phyloP scores from a whole-genome alignment of 2,113 vertebrate species.

The Nothocercus nigrocapillus region DNA sequence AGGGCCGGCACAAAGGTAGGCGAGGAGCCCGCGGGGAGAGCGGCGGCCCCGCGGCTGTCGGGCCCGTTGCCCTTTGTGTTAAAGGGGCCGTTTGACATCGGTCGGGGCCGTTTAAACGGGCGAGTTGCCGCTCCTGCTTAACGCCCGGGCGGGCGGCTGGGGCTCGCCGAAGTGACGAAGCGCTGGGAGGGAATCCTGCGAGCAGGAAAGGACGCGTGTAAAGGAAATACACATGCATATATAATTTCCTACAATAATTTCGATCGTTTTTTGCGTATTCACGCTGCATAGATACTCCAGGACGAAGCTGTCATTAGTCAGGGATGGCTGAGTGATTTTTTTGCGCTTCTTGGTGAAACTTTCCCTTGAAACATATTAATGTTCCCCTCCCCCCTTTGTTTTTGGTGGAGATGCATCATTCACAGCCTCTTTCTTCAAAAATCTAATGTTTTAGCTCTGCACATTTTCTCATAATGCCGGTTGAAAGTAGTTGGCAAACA shows the following conservation, averaged over 20 bases:
- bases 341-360: not conserved
- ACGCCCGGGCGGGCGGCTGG: not conserved
- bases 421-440: not conserved
- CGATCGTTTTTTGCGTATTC: not conserved
- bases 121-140: not conserved
- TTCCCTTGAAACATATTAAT: not conserved
- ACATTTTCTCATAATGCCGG: not conserved
- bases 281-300: not conserved
- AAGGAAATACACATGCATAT: accelerated
- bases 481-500: not conserved
- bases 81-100: not conserved
- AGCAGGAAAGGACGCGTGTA: not conserved
- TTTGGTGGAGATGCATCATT: not conserved
- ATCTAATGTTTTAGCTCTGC: accelerated
- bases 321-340: accelerated
- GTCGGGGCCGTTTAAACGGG: accelerated
- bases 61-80: no score
- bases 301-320: not conserved
- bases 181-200: not conserved
- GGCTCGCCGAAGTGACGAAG: not conserved
- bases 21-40: no score
- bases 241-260: accelerated
- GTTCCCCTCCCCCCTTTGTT: not conserved
- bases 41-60: no score
- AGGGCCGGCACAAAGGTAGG: not conserved